Evolutionary conservation across 2,888 invertebrate genomes (phyloP), one percentile per base, ranked within the genome.

Genomic region (Eupithecia exiguata): DNA sequence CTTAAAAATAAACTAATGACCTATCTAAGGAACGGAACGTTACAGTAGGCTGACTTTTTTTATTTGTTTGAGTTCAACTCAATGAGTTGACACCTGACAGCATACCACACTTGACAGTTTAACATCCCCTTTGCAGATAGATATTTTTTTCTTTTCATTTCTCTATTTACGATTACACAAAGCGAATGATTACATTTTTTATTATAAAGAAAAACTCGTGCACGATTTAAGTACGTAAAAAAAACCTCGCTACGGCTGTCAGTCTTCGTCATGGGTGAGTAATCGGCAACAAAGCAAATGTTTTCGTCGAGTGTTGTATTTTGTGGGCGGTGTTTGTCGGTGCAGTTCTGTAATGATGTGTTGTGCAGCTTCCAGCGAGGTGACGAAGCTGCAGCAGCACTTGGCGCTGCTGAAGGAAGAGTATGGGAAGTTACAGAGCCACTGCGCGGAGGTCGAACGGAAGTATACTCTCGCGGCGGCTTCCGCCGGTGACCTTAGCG

Each of bases 351-450:
- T 84, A 81, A 86, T 77, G 81, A 89, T 91, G 89, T 82, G 87
- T 88, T 89, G 84, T 90, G 79, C 86, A 95, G 95, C 95, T 84
- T 95, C 95, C 77, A 95, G 94, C 80, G 96, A 96, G 89, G 95
- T 95, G 82, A 94, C 95, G 75, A 96, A 96, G 90, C 94, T 97
- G 82, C 98, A 98, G 89, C 98, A 98, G 88, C 98, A 99, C 89
- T 94, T 99, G 79, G 92, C 96, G 73, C 95, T 99, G 74, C 95
- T 99, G 77, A 96, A 98, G 84, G 98, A 98, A 82, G 98, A 99
- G 91, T 99, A 99, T 91, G 97, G 98, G 10, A 98, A 98, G 91
- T 94, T 99, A 43, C 98, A 98, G 88, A 96, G 96, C 68, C 96
- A 96, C 78, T 97, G 97, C 86, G 96, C 96, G 10, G 98, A 98